phyloP scores from a whole-genome alignment of 2,113 vertebrate species.

The Pachypanchax playfairii region DNA sequence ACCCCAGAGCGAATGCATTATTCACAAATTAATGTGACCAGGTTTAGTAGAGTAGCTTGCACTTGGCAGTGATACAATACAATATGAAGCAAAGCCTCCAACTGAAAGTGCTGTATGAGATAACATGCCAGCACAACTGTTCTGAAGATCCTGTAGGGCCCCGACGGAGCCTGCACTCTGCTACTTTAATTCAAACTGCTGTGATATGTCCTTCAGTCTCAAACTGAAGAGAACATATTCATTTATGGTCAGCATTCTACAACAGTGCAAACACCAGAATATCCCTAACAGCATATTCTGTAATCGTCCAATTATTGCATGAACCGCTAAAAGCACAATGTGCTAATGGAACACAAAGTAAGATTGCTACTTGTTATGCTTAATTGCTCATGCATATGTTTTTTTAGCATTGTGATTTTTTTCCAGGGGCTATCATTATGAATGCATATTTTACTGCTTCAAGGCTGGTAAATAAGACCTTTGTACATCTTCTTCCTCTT shows the following conservation, averaged over 20 bases:
- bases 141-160: conserved; percentile 56
- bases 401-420: neutral
- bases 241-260: conserved; percentile 45
- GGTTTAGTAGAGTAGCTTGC: conserved; percentile 47
- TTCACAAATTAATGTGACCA: conserved; percentile 59
- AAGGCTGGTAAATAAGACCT: conserved; percentile 24
- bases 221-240: conserved; percentile 30
- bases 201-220: conserved; percentile 44
- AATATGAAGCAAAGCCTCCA: conserved; percentile 49
- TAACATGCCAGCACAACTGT: conserved; percentile 38
- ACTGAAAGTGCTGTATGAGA: conserved; percentile 46
- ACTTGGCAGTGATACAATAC: conserved; percentile 49
- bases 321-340: conserved; percentile 50
- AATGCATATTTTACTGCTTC: conserved; percentile 29
- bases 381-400: conserved; percentile 38
- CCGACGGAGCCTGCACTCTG: conserved; percentile 31
- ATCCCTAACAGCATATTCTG: conserved; percentile 34
- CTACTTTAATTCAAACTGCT: conserved; percentile 52
- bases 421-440: conserved; percentile 16
- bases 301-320: conserved; percentile 60
- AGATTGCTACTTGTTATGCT: conserved; percentile 20
- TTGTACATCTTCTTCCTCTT: conserved; percentile 15
- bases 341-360: conserved; percentile 31
- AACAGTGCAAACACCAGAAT: conserved; percentile 21
- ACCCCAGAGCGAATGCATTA: conserved; percentile 59